phyloP scores from a whole-genome alignment of 2,113 vertebrate species.

The Ploceus nigricollis region DNA sequence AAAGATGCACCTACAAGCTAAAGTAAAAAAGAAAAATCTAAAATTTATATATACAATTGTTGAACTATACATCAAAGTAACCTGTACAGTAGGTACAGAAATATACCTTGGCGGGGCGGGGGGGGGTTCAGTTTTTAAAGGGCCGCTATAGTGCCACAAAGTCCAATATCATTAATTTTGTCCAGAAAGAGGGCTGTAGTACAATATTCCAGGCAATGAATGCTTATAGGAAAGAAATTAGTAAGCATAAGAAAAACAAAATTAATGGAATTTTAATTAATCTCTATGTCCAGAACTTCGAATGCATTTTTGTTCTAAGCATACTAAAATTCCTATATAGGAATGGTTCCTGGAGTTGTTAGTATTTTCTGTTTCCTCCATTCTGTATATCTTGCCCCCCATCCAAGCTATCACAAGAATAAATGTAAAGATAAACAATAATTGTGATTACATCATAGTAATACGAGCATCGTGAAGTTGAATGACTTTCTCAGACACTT shows the following conservation, averaged over 20 bases:
- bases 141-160: neutral
- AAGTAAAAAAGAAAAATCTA: neutral
- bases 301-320: neutral
- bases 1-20: neutral
- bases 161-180: neutral
- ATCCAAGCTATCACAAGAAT: neutral
- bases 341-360: neutral
- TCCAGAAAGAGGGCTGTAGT: neutral
- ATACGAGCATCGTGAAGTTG: neutral
- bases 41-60: neutral
- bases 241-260: neutral
- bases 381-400: neutral
- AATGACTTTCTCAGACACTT: neutral
- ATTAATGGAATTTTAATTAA: neutral
- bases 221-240: neutral
- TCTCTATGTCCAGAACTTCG: neutral
- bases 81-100: neutral
- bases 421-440: neutral
- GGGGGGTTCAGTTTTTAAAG: neutral
- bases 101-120: neutral
- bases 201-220: neutral
- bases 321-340: neutral
- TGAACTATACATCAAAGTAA: neutral
- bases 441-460: neutral
- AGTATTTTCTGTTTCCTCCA: neutral